These are phyloP conservation scores for Laothoe populi DNA, from an alignment of 2,888 invertebrate species.

Conservation along the genomic window DNA sequence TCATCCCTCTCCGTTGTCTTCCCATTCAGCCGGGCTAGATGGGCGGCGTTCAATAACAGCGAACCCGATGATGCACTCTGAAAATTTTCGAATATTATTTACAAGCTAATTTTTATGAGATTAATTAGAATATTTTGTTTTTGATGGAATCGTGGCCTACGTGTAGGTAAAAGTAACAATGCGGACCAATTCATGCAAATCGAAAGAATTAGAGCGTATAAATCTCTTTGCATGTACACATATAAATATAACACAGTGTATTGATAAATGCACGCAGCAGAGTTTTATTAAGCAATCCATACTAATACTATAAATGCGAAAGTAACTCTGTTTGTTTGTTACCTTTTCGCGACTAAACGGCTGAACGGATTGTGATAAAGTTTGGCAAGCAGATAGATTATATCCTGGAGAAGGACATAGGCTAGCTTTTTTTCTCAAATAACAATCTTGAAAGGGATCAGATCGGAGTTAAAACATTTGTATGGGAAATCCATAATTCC, in stretches of 20 bases:
- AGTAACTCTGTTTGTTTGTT: too few relatives aligned
- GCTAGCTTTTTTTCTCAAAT: too few relatives aligned
- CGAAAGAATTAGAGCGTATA: conserved; percentile 24
- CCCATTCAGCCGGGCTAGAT: conserved; percentile 86
- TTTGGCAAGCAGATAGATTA: too few relatives aligned
- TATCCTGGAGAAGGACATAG: too few relatives aligned
- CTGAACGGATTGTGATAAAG: too few relatives aligned
- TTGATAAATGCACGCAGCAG: conserved; percentile 9
- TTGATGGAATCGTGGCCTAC: background rate
- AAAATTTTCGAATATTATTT: conserved; percentile 47
- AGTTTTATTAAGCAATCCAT: conserved; percentile 4
- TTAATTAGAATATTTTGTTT: background rate
- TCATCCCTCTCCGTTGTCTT: conserved; percentile 65
- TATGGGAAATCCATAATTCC: too few relatives aligned
- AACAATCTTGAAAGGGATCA: too few relatives aligned
- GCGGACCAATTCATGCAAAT: conserved; percentile 19
- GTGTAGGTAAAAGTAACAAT: conserved; percentile 16
- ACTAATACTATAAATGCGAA: too few relatives aligned
- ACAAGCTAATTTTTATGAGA: background rate
- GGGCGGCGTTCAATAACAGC: conserved; percentile 91
- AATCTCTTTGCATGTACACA: conserved; percentile 17
- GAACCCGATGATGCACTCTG: conserved; percentile 94
- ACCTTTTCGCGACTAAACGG: too few relatives aligned
- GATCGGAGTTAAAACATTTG: too few relatives aligned
- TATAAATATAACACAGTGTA: conserved; percentile 25